Evolutionary conservation across 1,140 invertebrate species (phyloP).

Genomic region (Monomorium pharaonis): DNA sequence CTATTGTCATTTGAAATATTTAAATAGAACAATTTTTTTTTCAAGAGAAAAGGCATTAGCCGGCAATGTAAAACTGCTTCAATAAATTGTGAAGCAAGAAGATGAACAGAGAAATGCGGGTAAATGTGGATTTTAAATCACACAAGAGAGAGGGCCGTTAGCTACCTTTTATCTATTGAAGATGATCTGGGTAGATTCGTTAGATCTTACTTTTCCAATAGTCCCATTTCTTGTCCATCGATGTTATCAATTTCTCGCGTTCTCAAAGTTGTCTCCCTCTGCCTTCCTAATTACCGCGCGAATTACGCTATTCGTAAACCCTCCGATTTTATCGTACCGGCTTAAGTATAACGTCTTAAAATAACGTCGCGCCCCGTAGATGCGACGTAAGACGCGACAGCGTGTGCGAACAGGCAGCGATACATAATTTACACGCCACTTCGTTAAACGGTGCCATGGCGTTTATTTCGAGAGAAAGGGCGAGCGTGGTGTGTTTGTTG

Average conservation of each 20-base stretch:
- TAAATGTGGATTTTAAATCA: not conserved
- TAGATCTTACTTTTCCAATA: not conserved
- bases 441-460: conserved; percentile 51
- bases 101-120: not conserved
- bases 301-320: conserved; percentile 39
- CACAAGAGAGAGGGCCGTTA: too few species aligned
- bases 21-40: not conserved
- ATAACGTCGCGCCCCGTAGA: conserved; percentile 17
- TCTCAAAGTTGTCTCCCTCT: not conserved
- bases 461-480: conserved; percentile 69
- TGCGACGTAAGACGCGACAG: not conserved
- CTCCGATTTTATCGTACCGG: not conserved
- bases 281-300: not conserved
- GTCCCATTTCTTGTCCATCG: not conserved
- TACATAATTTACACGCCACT: conserved; percentile 65
- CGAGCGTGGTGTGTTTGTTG: conserved; percentile 48
- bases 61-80: not conserved
- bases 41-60: not conserved
- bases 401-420: conserved; percentile 45
- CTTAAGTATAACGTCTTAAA: not conserved
- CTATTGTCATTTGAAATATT: not conserved
- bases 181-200: not conserved
- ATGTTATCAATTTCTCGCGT: not conserved
- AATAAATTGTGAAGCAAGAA: not conserved
- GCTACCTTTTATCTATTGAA: not conserved